Base-by-base conservation (phyloP, 2,113 vertebrate genomes). In the Rhea pennata region DNA sequence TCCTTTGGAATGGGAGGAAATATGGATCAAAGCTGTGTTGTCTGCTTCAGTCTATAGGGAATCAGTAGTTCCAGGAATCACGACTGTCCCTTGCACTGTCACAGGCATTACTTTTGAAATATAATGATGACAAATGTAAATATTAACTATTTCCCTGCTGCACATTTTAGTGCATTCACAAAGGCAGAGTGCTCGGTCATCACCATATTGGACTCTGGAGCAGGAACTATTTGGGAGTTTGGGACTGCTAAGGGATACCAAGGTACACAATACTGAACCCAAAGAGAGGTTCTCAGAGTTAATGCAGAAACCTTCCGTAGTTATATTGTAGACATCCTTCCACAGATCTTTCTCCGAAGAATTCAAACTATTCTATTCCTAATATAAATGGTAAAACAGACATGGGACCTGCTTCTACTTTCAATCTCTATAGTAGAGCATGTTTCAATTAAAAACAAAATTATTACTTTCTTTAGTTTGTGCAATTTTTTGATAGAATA, bases 371-470 rank as follows among this genome's bases (percentile, higher is more conserved):
- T 64, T 74, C 8, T 36, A 64, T 17, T 85, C 65, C 40, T 83
- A 54, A 62, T 33, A 33, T 53, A 92, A 85, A 85, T 62, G 29
- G 87, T 31, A 95, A 91, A 91, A 67, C 27, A 91, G 64, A 9
- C 24, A 70, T 10, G 21, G n/a, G 75, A 61, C 44, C 95, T 97
- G 80, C 70, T 97, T 96, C 93, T 91, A 66, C 36, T 94, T 94
- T 73, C 82, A 91, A 80, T 93, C 77, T 91, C 66, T 59, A 90
- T 66, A 42, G 67, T 61, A 97, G 50, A 22, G 22, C 76, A 90
- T 78, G 94, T 97, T 98, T 98, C 98, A 98, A 98, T 98, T 98
- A 97, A 97, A 98, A 98, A 76, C 92, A 95, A 98, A 98, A 98
- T 97, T 98, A 98, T 97, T 97, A 94, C 64, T 58, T 98, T 98